Evolutionary conservation across 1,140 invertebrate species (phyloP), one percentile per base, ranked within the genome.

Genomic region (Apis dorsata): DNA sequence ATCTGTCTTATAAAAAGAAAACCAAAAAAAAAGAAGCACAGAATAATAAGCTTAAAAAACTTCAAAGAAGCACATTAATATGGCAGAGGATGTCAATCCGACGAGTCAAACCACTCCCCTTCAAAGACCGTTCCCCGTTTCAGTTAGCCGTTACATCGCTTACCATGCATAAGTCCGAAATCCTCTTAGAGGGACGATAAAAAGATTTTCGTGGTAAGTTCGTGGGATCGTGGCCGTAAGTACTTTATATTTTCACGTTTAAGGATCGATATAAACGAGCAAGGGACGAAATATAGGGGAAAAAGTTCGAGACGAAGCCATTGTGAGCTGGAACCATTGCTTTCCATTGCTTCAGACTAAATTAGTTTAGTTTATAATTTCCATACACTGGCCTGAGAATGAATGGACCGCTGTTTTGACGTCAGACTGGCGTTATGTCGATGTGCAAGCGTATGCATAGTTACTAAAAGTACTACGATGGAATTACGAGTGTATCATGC

Each of bases 361-460:
- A 90, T 89, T 90, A 90, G 89, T 90, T 90, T 90, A 90, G 87
- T 90, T 90, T 88, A 90, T 90, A 90, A 90, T 90, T 90, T 88
- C 82, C 84, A 84, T 71, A 76, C 84, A 79, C 66, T 71, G 49
- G 15, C 60, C 81, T 79, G 87, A 88, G 83, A 89, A 90, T 85
- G 71, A 90, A 90, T 89, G 84, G 73, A 71, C 66, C 49, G 70
- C 68, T 85, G 83, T 86, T 86, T 83, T 63, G 84, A 79, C 86
- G 88, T 88, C 89, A 84, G 87, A 59, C 68, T 75, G 84, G 84
- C 84, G 80, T 90, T 85, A 84, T 83, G 44, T 65, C 88, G 82
- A 90, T 84, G 82, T 62, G 62, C 79, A 34, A 51, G 51, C 70
- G 57, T 51, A 90, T 84, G 80, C 55, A 81, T 81, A 51, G 44